Percentiles rank a stretch among this genome's conserved stretches.
Evolutionary conservation across 2,888 invertebrate genomes (phyloP).

Genomic region (Carabus problematicus): DNA sequence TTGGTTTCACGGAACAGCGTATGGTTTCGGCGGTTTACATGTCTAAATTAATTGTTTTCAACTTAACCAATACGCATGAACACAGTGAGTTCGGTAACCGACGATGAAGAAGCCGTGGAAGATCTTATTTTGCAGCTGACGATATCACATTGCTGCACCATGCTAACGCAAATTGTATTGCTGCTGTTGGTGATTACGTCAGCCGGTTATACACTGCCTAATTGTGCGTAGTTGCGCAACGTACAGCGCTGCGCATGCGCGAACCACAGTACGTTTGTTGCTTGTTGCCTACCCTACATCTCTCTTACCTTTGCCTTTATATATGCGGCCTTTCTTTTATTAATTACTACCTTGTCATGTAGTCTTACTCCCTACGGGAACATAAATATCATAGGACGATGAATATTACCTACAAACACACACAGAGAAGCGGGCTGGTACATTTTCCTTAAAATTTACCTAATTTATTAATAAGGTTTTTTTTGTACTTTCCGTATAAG

Average conservation of each 20-base stretch:
- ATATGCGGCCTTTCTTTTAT: slow-evolving; percentile 34
- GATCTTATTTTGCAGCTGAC: background rate
- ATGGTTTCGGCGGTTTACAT: no score
- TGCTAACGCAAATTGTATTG: slow-evolving; percentile 4
- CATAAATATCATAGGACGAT: slow-evolving; percentile 36
- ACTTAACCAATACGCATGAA: background rate
- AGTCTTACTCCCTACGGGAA: slow-evolving; percentile 26
- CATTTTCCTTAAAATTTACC: slow-evolving; percentile 13
- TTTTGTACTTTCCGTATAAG: no score
- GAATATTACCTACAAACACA: background rate
- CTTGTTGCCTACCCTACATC: background rate
- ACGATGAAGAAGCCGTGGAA: slow-evolving; percentile 3
- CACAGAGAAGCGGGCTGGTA: background rate
- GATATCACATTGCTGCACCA: background rate
- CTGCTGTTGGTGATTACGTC: no score
- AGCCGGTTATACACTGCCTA: no score
- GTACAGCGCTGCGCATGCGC: no score
- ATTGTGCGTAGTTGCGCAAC: no score
- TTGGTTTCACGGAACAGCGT: no score
- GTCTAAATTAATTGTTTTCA: no score
- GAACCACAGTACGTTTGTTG: no score
- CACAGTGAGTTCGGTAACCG: background rate
- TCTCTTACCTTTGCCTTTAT: background rate
- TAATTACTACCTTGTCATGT: slow-evolving; percentile 37
- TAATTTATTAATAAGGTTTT: slow-evolving; percentile 2